A percentile compares a stretch with the other conserved stretches of the same genome.
Conservation (phyloP, 2,888 invertebrate species). For the Platycnemis pennipes region DNA sequence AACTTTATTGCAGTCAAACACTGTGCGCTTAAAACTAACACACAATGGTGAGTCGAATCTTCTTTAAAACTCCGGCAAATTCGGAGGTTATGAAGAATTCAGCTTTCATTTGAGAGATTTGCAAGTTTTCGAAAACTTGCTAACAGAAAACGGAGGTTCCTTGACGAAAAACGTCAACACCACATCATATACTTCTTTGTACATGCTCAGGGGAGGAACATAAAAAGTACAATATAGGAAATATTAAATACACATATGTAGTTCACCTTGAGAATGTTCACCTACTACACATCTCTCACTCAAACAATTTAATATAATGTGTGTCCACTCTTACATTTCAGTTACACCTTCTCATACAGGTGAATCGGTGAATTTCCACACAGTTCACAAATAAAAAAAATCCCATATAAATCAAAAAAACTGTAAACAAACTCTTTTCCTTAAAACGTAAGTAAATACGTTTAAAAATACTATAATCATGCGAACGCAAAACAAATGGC, state of each 20-base stretch:
- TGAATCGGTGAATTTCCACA: no score
- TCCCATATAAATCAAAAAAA: neutral
- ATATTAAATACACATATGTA: neutral
- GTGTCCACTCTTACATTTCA: neutral
- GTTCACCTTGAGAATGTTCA: neutral
- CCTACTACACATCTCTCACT: neutral
- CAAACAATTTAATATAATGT: neutral
- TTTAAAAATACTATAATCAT: neutral
- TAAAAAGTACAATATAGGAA: neutral
- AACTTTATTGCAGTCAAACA: neutral
- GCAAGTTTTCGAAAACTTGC: neutral
- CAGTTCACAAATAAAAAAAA: no score
- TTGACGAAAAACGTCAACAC: neutral
- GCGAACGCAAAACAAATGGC: neutral
- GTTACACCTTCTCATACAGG: neutral
- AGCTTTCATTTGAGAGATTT: neutral
- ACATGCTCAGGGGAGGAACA: neutral
- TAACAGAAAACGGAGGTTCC: neutral
- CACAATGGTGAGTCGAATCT: neutral
- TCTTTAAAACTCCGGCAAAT: neutral
- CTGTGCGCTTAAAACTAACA: conserved; percentile 8
- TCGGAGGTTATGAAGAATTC: neutral
- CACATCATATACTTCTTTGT: neutral
- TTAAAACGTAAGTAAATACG: neutral
- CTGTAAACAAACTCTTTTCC: neutral